Conservation (phyloP, 1,140 invertebrate species). For the Proctacanthus coquilletti region DNA sequence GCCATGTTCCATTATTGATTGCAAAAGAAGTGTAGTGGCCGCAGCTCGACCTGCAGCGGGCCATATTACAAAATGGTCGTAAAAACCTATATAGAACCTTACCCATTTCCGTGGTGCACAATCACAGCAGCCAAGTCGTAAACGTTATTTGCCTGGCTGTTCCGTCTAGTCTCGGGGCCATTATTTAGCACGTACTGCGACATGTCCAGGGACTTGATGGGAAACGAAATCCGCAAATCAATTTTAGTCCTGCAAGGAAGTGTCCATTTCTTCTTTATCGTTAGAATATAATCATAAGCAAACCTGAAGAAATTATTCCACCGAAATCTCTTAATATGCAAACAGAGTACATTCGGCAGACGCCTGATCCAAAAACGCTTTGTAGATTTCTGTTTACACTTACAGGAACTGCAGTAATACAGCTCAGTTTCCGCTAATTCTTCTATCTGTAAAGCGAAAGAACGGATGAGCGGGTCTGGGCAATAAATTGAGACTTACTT, state of each 20-base stretch:
- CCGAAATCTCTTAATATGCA: slow-evolving; percentile 73
- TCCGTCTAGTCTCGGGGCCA: slow-evolving; percentile 47
- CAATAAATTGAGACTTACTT: no score
- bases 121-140: slow-evolving; percentile 76
- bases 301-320: slow-evolving; percentile 65
- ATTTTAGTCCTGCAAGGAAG: slow-evolving; percentile 44
- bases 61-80: neutral
- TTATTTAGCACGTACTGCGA: slow-evolving; percentile 56
- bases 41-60: slow-evolving; percentile 47
- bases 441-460: slow-evolving; percentile 51
- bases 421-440: slow-evolving; percentile 69
- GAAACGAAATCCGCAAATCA: slow-evolving; percentile 66
- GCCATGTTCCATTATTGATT: slow-evolving; percentile 66
- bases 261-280: neutral
- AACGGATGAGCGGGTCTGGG: no score
- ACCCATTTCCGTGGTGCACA: slow-evolving; percentile 54
- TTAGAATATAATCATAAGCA: slow-evolving; percentile 3
- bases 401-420: slow-evolving; percentile 69
- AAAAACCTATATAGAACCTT: neutral
- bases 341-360: slow-evolving; percentile 68
- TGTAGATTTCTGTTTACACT: slow-evolving; percentile 65
- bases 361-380: slow-evolving; percentile 74
- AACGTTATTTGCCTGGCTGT: slow-evolving; percentile 44
- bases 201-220: slow-evolving; percentile 62
- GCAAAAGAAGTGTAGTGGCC: slow-evolving; percentile 79